phyloP scores from a whole-genome alignment of 2,797 vertebrate species.

The Danio kyathit region DNA sequence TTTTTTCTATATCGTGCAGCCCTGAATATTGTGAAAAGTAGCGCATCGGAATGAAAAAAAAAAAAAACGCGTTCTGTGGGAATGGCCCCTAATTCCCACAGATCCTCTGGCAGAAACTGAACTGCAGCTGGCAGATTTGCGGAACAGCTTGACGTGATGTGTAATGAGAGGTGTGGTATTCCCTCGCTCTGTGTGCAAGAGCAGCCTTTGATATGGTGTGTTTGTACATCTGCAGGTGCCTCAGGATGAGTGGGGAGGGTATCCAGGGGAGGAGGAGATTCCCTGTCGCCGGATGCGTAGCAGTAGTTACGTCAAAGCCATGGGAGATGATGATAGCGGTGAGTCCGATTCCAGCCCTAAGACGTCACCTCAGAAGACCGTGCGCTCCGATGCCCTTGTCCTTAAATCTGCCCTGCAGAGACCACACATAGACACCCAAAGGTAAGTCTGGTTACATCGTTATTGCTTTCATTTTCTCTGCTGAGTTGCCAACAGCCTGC shows the following conservation, averaged over 20 bases:
- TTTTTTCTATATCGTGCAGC: no score
- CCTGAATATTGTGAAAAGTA: no score
- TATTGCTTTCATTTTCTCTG: background rate
- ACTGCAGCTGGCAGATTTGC: background rate
- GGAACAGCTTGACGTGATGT: conserved; percentile 19
- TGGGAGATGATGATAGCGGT: conserved; percentile 97
- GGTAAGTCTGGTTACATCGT: conserved; percentile 77
- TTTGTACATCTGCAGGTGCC: conserved; percentile 85
- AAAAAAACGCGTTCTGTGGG: no score
- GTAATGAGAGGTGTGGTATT: conserved; percentile 16
- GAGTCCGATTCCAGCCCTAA: conserved; percentile 95
- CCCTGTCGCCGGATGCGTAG: conserved; percentile 97
- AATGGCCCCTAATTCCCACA: background rate
- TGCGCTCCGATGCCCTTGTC: conserved; percentile 90
- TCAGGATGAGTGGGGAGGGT: conserved; percentile 97
- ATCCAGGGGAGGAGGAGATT: conserved; percentile 94
- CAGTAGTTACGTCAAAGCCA: conserved; percentile 98
- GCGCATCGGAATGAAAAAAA: no score
- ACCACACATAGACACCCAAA: conserved; percentile 90
- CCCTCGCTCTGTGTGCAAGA: background rate
- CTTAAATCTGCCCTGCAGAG: conserved; percentile 90
- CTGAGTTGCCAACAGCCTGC: background rate
- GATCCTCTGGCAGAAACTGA: background rate
- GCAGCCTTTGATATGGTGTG: background rate
- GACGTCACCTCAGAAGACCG: conserved; percentile 87